Conservation (phyloP, 2,888 invertebrate genomes). For the Apantesis nais region DNA sequence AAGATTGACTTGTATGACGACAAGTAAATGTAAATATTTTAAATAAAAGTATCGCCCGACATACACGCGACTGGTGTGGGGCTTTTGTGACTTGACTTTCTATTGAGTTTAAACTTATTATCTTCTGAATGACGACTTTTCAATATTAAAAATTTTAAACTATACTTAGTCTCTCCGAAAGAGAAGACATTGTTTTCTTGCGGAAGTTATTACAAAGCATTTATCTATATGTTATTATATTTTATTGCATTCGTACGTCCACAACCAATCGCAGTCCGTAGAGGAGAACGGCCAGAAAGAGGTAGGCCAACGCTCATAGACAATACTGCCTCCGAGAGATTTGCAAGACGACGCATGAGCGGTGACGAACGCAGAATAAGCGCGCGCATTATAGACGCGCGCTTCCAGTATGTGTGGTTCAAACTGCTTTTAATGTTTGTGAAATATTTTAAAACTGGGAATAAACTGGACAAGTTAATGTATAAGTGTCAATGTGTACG, state of each 20-base stretch:
- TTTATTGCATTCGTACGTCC: slow-evolving; percentile 86
- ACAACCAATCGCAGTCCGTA: slow-evolving; percentile 86
- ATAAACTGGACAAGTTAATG: slow-evolving; percentile 22
- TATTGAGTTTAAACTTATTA: slow-evolving; percentile 69
- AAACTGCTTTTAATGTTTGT: slow-evolving; percentile 49
- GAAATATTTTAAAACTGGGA: slow-evolving; percentile 33
- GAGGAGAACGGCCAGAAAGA: slow-evolving; percentile 85
- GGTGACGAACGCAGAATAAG: slow-evolving; percentile 47
- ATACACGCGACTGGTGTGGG: slow-evolving; percentile 74
- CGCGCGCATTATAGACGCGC: slow-evolving; percentile 11
- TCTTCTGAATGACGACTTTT: slow-evolving; percentile 77
- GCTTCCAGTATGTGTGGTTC: slow-evolving; percentile 25
- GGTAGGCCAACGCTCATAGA: slow-evolving; percentile 81
- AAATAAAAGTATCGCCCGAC: slow-evolving; percentile 72
- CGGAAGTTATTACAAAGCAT: slow-evolving; percentile 82
- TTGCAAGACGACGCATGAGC: slow-evolving; percentile 62
- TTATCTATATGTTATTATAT: slow-evolving; percentile 85
- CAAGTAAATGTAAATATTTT: slow-evolving; percentile 83
- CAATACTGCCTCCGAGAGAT: slow-evolving; percentile 59
- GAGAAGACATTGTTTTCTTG: slow-evolving; percentile 75
- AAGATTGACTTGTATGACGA: slow-evolving; percentile 77
- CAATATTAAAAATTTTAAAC: slow-evolving; percentile 61
- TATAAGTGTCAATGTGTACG: slow-evolving; percentile 28
- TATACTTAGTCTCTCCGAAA: slow-evolving; percentile 70
- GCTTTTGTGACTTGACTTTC: slow-evolving; percentile 78